Evolutionary conservation across 2,113 vertebrate species (phyloP), one percentile per base, ranked within the genome.

Genomic region (Thomomys bottae): DNA sequence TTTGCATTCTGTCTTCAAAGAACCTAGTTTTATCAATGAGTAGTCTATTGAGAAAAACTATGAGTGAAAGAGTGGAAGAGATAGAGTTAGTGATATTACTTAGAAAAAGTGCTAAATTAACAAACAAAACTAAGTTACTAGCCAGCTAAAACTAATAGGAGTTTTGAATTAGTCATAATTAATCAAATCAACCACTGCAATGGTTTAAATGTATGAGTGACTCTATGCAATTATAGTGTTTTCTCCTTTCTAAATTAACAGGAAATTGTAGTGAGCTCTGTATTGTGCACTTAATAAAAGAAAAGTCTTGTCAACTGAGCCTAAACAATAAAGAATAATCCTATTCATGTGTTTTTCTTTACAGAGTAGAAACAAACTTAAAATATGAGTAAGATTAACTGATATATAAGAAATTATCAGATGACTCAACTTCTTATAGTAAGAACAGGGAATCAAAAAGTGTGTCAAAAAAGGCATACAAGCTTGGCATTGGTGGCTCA

Each of bases 81-180:
- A 67, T 0, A 81, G 2, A 75, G 15, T 80, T 61, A 49, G 18
- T 42, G 9, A 3, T n/a, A 57, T 18, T 78, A 21, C 93, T 88
- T 75, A 75, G 17, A 87, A 15, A 81, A 66, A 88, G 18, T 67
- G 2, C 38, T 88, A 64, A 82, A 67, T 76, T 15, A 83, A 93
- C 26, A 45, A 0, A 61, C 73, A 59, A 32, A 70, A 61, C 20
- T 66, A 80, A 86, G 20, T 66, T 30, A 73, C 57, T 77, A 68
- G 54, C 32, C 28, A 91, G 12, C 2, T 67, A 40, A 80, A 67
- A 90, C 59, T 9, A 90, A 40, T 3, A 68, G 6, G 59, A 94
- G 28, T 28, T 59, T n/a, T 83, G 28, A 32, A 78, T 85, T 38
- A 71, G 21, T 49, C 71, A 66, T 54, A 77, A 94, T 7, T 64